These are phyloP conservation scores for Dipus sagitta DNA, from an alignment of 2,797 vertebrate genomes.

Conservation along the genomic window DNA sequence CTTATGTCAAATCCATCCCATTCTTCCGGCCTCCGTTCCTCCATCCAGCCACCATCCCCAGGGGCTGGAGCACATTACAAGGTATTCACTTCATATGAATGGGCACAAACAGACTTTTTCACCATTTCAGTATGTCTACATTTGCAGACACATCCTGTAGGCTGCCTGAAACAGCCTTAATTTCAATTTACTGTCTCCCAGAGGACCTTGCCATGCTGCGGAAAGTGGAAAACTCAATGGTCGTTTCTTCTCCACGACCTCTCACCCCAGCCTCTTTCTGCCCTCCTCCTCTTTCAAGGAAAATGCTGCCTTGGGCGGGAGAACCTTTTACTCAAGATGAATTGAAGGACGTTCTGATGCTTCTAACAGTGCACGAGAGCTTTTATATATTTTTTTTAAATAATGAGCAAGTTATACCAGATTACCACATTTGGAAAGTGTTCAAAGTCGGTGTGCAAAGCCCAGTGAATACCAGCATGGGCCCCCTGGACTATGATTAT, in stretches of 20 bases:
- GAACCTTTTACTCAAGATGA: constrained; percentile 90
- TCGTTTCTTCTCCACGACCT: constrained; percentile 76
- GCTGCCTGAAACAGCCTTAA: constrained; percentile 97
- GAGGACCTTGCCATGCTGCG: constrained; percentile 93
- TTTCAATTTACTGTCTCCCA: constrained; percentile 99
- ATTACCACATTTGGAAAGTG: constrained; percentile 81
- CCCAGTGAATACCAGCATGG: constrained; percentile 67
- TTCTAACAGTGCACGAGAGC: constrained; percentile 89
- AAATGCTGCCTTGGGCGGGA: constrained; percentile 91
- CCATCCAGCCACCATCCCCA: constrained; percentile 93
- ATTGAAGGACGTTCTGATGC: constrained; percentile 91
- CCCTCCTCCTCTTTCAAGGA: constrained; percentile 82
- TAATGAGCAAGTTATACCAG: constrained; percentile 84
- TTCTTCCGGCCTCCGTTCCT: constrained; percentile 95
- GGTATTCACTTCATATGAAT: constrained; percentile 96
- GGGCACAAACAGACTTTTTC: constrained; percentile 99
- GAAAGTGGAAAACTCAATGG: constrained; percentile 92
- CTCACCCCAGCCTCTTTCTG: constrained; percentile 48
- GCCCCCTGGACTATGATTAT: constrained; percentile 39
- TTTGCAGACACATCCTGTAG: constrained; percentile 99
- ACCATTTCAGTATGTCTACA: constrained; percentile 96
- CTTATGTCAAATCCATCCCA: constrained; percentile 99
- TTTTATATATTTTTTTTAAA: constrained; percentile 81
- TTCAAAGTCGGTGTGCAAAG: constrained; percentile 75
- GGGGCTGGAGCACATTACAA: constrained; percentile 96